Evolutionary conservation across 2,888 invertebrate genomes (phyloP).

Genomic region (Selenia dentaria): DNA sequence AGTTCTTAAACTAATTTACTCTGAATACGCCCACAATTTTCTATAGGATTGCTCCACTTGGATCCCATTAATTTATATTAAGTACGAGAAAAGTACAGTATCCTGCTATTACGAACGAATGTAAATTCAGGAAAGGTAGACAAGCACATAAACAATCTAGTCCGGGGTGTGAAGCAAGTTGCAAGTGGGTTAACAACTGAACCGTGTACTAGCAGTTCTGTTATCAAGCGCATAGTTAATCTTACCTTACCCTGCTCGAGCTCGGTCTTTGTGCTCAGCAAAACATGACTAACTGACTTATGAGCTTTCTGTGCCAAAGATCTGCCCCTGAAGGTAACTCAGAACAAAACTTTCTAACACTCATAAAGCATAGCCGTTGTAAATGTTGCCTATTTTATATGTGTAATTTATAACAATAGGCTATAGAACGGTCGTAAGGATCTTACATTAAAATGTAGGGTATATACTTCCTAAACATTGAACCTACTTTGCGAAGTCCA

Average conservation of each 20-base stretch:
- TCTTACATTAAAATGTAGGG: too few species aligned
- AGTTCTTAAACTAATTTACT: too few species aligned
- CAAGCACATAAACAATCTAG: slow-evolving; percentile 16
- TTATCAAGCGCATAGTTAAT: slow-evolving; percentile 21
- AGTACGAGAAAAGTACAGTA: not conserved
- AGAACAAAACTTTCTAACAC: too few species aligned
- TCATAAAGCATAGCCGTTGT: too few species aligned
- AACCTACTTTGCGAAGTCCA: too few species aligned
- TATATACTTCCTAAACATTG: too few species aligned
- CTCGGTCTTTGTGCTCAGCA: not conserved
- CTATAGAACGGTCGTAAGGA: too few species aligned
- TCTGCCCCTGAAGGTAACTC: not conserved
- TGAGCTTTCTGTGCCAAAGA: slow-evolving; percentile 4
- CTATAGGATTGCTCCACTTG: not conserved
- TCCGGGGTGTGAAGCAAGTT: slow-evolving; percentile 22
- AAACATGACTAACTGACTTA: slow-evolving; percentile 9
- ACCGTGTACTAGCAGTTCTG: slow-evolving; percentile 26
- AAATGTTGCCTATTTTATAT: too few species aligned
- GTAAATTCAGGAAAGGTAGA: slow-evolving; percentile 3
- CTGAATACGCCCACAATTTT: not conserved
- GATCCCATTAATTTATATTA: not conserved
- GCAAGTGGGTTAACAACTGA: slow-evolving; percentile 27
- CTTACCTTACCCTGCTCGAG: slow-evolving; percentile 3
- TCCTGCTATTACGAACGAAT: slow-evolving; percentile 1
- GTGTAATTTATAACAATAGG: too few species aligned